phyloP scores from a whole-genome alignment of 2,797 vertebrate species.

The Fringilla coelebs region DNA sequence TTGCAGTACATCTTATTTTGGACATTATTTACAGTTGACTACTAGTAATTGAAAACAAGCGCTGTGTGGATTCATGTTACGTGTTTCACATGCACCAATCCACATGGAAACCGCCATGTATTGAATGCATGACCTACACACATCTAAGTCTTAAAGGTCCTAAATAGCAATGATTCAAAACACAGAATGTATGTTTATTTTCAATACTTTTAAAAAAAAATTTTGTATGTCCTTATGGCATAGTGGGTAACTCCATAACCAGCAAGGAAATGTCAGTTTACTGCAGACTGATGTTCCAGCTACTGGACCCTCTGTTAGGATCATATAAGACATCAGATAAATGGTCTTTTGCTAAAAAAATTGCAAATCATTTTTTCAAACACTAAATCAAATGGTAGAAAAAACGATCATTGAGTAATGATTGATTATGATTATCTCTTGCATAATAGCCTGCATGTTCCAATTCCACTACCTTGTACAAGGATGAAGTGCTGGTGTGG shows the following conservation, averaged over 20 bases:
- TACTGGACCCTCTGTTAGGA: background rate
- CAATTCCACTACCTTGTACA: background rate
- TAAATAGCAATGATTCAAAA: background rate
- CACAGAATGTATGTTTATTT: background rate
- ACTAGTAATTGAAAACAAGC: background rate
- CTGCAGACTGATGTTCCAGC: background rate
- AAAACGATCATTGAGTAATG: background rate
- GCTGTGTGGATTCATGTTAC: background rate
- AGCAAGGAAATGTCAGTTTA: background rate
- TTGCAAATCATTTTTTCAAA: background rate
- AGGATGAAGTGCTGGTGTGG: background rate
- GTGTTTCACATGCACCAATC: background rate
- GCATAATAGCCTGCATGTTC: background rate
- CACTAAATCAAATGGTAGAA: background rate
- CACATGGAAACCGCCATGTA: background rate
- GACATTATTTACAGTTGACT: background rate
- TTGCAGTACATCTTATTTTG: background rate
- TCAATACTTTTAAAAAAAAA: background rate
- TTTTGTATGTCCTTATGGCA: background rate
- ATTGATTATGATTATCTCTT: background rate
- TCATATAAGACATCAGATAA: background rate
- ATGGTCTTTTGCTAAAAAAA: background rate
- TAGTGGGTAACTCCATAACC: background rate
- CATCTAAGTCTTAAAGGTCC: background rate
- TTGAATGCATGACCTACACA: fast-evolving